A percentile compares a stretch with the other conserved stretches of the same genome.
Conservation (phyloP, 2,797 vertebrate genomes). For the Valencia hispanica region DNA sequence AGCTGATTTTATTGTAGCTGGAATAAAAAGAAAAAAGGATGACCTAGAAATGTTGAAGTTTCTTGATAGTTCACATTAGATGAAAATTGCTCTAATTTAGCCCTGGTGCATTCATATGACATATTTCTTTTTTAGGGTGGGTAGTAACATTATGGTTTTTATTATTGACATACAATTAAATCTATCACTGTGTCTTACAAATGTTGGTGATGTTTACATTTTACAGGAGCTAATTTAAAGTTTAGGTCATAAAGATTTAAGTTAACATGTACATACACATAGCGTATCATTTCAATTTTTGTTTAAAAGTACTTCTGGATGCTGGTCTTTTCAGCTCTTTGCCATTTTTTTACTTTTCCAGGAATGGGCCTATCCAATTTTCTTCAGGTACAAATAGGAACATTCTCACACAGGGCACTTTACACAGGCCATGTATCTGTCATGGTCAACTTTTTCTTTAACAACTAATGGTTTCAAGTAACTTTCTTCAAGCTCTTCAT, state of each 20-base stretch:
- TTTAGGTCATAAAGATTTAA: neutral
- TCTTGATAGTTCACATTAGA: conserved; percentile 46
- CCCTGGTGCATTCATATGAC: conserved; percentile 25
- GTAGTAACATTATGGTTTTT: conserved; percentile 1
- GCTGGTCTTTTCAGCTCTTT: neutral
- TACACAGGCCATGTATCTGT: neutral
- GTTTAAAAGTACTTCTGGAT: neutral
- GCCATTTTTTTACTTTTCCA: neutral
- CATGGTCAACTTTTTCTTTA: neutral
- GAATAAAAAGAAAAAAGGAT: conserved; percentile 21
- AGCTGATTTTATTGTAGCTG: conserved; percentile 25
- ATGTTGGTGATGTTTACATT: neutral
- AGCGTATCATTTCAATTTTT: neutral
- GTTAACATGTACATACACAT: neutral
- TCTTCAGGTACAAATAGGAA: neutral
- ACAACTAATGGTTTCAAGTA: neutral
- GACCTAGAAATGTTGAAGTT: conserved; percentile 31
- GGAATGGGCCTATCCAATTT: neutral
- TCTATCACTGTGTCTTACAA: neutral
- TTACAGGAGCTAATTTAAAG: neutral
- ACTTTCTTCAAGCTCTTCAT: neutral
- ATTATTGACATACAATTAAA: conserved; percentile 10
- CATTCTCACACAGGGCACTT: neutral
- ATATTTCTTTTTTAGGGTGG: neutral
- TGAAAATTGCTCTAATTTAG: conserved; percentile 53